These are phyloP conservation scores for Lasaia peninsularis DNA, from an alignment of 1,140 invertebrate species.

Conservation along the genomic window DNA sequence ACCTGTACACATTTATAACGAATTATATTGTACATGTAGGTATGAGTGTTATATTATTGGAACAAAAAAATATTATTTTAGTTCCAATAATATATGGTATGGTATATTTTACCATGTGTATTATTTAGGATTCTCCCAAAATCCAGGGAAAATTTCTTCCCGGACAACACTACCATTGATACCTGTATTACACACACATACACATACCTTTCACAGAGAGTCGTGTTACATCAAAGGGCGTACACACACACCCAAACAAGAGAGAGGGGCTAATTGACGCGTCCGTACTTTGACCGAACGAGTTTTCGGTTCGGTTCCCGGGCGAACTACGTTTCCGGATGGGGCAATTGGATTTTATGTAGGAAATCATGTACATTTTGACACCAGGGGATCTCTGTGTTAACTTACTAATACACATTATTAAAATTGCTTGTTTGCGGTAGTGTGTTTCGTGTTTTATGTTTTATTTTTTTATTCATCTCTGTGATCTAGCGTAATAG, in stretches of 20 bases:
- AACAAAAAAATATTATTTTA: too few species aligned
- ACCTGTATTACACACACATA: slow-evolving; percentile 43
- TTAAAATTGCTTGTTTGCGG: neutral
- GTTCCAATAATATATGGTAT: too few species aligned
- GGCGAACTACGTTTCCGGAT: slow-evolving; percentile 4
- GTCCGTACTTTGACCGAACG: slow-evolving; percentile 20
- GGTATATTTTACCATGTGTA: too few species aligned
- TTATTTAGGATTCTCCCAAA: slow-evolving; percentile 7
- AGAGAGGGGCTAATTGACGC: slow-evolving; percentile 21
- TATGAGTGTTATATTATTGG: too few species aligned
- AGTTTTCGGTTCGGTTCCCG: slow-evolving; percentile 30
- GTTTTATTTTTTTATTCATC: too few species aligned
- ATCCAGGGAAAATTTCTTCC: slow-evolving; percentile 1
- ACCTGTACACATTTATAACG: too few species aligned
- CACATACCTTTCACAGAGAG: slow-evolving; percentile 30
- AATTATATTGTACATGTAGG: too few species aligned
- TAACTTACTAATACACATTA: neutral
- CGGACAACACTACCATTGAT: slow-evolving; percentile 27
- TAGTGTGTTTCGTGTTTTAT: neutral
- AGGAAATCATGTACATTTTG: neutral
- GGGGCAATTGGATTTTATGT: neutral
- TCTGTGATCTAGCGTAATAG: too few species aligned
- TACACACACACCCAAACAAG: slow-evolving; percentile 22
- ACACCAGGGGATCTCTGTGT: neutral
- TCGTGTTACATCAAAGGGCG: slow-evolving; percentile 28